Conservation (phyloP, 2,113 vertebrate species). For the Ivindomyrus marchei region DNA sequence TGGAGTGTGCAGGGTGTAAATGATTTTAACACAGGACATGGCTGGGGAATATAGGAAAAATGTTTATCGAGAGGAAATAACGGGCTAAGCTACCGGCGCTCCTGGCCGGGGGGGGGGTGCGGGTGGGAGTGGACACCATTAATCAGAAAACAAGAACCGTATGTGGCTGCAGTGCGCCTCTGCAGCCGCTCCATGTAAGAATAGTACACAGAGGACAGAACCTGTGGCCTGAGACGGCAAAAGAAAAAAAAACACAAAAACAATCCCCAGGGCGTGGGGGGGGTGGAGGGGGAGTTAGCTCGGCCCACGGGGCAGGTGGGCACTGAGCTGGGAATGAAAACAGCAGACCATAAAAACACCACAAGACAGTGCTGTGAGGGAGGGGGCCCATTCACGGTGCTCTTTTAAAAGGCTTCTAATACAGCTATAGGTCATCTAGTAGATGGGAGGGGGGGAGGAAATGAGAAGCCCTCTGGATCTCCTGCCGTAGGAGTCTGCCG, state of each 20-base stretch:
- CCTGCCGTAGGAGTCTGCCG: slow-evolving; percentile 60
- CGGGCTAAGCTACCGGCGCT: neutral
- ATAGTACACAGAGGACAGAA: neutral
- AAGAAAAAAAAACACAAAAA: neutral
- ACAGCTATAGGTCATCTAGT: neutral
- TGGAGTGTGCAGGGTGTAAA: neutral
- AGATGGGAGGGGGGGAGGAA: neutral
- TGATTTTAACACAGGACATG: neutral
- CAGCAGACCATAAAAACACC: neutral
- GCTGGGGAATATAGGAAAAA: neutral
- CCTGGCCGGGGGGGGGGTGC: too few species aligned
- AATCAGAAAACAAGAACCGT: neutral
- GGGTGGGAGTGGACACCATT: neutral
- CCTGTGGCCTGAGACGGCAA: neutral
- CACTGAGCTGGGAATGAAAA: neutral
- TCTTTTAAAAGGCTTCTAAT: neutral
- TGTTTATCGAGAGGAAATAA: neutral
- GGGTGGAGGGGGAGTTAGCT: too few species aligned
- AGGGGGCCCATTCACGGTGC: neutral
- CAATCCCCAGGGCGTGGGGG: neutral
- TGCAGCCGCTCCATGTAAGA: neutral
- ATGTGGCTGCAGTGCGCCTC: neutral
- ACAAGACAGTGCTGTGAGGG: neutral
- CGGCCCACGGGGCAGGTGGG: neutral
- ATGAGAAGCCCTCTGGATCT: neutral